A percentile compares a stretch with the other conserved stretches of the same genome.
Conservation (phyloP, 2,113 vertebrate species). For the Silurus glanis region DNA sequence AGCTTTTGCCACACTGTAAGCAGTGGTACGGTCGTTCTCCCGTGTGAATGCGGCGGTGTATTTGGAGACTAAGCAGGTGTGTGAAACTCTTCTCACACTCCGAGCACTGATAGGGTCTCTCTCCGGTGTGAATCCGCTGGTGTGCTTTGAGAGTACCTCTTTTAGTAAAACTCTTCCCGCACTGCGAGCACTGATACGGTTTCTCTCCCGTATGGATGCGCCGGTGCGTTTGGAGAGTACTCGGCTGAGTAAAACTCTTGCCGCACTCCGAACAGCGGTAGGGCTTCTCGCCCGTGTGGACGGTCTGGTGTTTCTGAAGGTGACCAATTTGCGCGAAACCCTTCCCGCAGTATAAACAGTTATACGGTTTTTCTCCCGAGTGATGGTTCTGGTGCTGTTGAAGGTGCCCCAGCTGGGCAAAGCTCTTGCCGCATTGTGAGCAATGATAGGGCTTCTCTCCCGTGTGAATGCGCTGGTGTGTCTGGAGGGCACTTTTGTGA, state of each 20-base stretch:
- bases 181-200: slow-evolving; percentile 9
- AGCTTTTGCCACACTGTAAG: slow-evolving; percentile 14
- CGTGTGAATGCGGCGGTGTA: neutral
- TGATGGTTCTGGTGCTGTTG: neutral
- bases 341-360: neutral
- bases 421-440: neutral
- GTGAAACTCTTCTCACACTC: neutral
- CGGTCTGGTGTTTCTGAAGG: neutral
- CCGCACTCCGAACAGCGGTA: neutral
- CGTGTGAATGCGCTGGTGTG: neutral
- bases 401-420: slow-evolving; percentile 7
- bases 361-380: neutral
- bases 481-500: neutral
- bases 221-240: neutral
- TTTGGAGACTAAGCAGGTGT: neutral
- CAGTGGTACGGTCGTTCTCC: neutral
- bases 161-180: neutral
- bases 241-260: neutral
- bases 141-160: neutral
- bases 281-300: neutral
- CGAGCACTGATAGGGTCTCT: slow-evolving; percentile 9
- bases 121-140: slow-evolving; percentile 18
- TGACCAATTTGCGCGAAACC: neutral
- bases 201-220: neutral
- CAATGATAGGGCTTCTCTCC: slow-evolving; percentile 2